Conservation (phyloP, 2,888 invertebrate species). For the Halictus quadricinctus region DNA sequence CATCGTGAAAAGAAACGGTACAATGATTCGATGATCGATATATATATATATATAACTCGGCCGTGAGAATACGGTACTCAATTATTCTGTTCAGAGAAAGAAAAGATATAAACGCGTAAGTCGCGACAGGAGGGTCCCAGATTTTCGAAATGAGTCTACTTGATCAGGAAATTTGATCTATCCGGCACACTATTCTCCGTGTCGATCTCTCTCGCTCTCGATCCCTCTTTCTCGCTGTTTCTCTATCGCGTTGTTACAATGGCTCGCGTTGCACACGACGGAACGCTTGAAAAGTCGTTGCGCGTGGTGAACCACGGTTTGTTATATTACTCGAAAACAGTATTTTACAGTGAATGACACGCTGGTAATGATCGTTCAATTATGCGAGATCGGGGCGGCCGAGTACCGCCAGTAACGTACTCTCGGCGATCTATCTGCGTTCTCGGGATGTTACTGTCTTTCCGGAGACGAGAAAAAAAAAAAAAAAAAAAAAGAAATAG, state of each 20-base stretch:
- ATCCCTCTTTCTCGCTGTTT: neutral
- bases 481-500: neutral
- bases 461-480: neutral
- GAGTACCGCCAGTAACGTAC: neutral
- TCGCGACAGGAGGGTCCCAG: neutral
- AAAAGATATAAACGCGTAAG: neutral
- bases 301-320: neutral
- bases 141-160: neutral
- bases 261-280: neutral
- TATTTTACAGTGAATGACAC: neutral
- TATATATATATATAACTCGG: neutral
- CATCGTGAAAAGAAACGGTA: neutral
- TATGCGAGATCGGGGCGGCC: neutral
- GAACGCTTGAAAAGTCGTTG: neutral
- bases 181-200: neutral
- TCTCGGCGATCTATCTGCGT: neutral
- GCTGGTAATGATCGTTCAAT: slow-evolving; percentile 8
- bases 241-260: neutral
- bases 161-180: neutral
- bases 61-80: neutral
- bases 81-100: neutral
- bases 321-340: neutral
- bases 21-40: neutral
- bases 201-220: neutral
- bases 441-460: neutral